Percentiles rank a stretch among this genome's conserved stretches.
These are phyloP conservation scores for Drosophila multiciliata DNA, from an alignment of 2,888 invertebrate genomes.

Conservation along the genomic window DNA sequence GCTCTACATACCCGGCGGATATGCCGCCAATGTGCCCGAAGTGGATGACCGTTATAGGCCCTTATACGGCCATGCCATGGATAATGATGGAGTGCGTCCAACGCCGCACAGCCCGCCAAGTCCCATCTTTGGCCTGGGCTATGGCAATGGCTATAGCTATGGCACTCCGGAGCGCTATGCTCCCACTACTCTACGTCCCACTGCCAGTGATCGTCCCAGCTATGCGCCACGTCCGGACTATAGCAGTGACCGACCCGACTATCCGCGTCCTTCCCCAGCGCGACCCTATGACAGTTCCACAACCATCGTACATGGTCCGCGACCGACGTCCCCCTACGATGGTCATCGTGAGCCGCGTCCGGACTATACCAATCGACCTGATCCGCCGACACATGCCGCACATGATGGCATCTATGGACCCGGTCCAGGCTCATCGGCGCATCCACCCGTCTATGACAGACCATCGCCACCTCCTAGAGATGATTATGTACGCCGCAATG, in stretches of 20 bases:
- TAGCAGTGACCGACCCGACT: slow-evolving; percentile 58
- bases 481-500: slow-evolving; percentile 64
- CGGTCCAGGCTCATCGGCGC: slow-evolving; percentile 50
- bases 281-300: slow-evolving; percentile 67
- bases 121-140: slow-evolving; percentile 83
- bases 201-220: slow-evolving; percentile 57
- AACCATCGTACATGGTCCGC: slow-evolving; percentile 48
- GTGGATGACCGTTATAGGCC: slow-evolving; percentile 82
- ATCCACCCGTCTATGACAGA: slow-evolving; percentile 57
- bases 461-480: slow-evolving; percentile 51
- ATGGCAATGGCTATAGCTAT: slow-evolving; percentile 84
- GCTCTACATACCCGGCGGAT: slow-evolving; percentile 82
- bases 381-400: slow-evolving; percentile 62
- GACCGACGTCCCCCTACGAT: slow-evolving; percentile 50
- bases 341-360: slow-evolving; percentile 59
- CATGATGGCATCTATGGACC: slow-evolving; percentile 48
- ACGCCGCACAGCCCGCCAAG: slow-evolving; percentile 77
- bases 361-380: slow-evolving; percentile 82
- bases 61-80: slow-evolving; percentile 46
- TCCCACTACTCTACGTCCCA: slow-evolving; percentile 69
- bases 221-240: slow-evolving; percentile 72
- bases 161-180: slow-evolving; percentile 81
- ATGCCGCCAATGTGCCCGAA: slow-evolving; percentile 84
- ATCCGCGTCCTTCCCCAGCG: slow-evolving; percentile 39
- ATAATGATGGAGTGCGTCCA: slow-evolving; percentile 57